Evolutionary conservation across 1,140 invertebrate genomes (phyloP).

Genomic region (Pectinophora gossypiella): DNA sequence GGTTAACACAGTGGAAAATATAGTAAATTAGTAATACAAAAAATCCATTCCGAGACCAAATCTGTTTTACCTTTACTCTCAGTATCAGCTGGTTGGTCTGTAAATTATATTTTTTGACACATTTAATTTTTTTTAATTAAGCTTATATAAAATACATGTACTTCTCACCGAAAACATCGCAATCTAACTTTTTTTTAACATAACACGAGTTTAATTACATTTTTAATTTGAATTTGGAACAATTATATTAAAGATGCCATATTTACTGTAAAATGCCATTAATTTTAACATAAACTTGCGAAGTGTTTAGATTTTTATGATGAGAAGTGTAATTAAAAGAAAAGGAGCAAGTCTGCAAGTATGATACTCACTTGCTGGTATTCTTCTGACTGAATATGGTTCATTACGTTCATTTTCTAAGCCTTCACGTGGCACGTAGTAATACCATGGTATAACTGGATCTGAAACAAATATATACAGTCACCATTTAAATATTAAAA

Average conservation of each 20-base stretch:
- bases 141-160: background rate
- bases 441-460: constrained; percentile 90
- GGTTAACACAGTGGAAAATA: too few relatives aligned
- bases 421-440: constrained; percentile 89
- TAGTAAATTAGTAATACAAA: constrained; percentile 6
- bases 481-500: background rate
- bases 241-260: too few relatives aligned
- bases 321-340: too few relatives aligned
- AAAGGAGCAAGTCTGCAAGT: too few relatives aligned
- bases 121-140: background rate
- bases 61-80: constrained; percentile 56
- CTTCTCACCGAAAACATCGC: too few relatives aligned
- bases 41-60: constrained; percentile 15
- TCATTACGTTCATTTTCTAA: constrained; percentile 85
- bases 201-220: too few relatives aligned
- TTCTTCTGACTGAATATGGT: constrained; percentile 81
- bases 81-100: constrained; percentile 48
- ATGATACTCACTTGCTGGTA: constrained; percentile 77
- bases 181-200: too few relatives aligned
- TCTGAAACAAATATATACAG: constrained; percentile 71
- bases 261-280: too few relatives aligned
- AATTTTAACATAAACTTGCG: too few relatives aligned
- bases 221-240: too few relatives aligned
- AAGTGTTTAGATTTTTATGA: too few relatives aligned
- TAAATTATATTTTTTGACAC: constrained; percentile 31